phyloP scores from a whole-genome alignment of 2,113 vertebrate genomes.

The Cochlearius cochlearius region DNA sequence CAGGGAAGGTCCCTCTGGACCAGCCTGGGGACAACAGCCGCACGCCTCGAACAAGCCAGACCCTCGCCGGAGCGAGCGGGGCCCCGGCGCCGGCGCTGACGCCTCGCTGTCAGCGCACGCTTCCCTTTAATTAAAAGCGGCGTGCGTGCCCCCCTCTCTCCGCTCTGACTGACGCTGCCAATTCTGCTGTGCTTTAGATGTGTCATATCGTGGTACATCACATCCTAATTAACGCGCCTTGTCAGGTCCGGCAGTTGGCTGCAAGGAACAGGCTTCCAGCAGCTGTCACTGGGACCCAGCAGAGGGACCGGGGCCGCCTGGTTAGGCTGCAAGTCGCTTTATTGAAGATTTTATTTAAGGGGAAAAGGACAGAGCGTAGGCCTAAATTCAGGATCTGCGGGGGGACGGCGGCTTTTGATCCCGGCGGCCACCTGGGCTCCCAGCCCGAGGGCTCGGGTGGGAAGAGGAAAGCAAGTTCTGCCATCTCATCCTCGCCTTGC shows the following conservation, averaged over 20 bases:
- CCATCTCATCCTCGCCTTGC: background rate
- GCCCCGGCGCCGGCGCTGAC: background rate
- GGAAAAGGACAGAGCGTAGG: background rate
- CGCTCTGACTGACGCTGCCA: constrained; percentile 34
- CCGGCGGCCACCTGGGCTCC: background rate
- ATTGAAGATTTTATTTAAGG: background rate
- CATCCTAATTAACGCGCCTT: constrained; percentile 68
- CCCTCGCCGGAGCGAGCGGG: fast-evolving
- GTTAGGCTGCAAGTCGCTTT: background rate
- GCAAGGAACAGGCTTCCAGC: constrained; percentile 45
- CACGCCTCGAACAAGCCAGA: background rate
- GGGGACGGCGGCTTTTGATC: background rate
- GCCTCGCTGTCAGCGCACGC: background rate
- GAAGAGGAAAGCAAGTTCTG: background rate
- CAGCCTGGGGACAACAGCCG: background rate
- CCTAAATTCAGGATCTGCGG: background rate
- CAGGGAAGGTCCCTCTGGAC: background rate
- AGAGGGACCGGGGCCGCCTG: constrained; percentile 5
- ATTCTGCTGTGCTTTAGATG: background rate
- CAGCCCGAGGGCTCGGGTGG: fast-evolving
- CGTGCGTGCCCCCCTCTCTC: background rate
- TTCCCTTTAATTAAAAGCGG: constrained; percentile 44
- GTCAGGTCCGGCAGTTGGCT: constrained; percentile 68
- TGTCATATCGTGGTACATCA: constrained; percentile 51
- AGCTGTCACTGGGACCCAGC: constrained; percentile 70